Evolutionary conservation across 2,888 invertebrate species (phyloP), one percentile per base, ranked within the genome.

Genomic region (Pseudococcus jackbeardsleyi): DNA sequence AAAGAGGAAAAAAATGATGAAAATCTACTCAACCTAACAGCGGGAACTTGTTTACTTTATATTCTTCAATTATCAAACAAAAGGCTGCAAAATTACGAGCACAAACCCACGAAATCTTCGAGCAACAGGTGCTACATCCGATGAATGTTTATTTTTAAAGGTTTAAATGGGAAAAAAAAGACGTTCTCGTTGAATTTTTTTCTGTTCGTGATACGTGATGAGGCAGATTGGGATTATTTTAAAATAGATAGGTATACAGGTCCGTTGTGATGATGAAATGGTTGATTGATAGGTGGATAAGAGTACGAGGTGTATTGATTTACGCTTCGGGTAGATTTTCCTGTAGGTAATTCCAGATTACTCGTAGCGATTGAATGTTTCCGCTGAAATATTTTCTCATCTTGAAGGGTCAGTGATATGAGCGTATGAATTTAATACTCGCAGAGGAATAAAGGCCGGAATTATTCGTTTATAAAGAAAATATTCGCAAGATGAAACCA

Each of bases 71-170:
- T 72, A 72, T 33, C 33, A 33, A 72, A 72, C 72, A 72, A 72
- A 72, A 72, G 33, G 72, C 72, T 33, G 72, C 72, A 33, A 72
- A 72, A 33, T 72, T 72, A 72, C 33, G 33, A 39, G 33, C 72
- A 17, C 0, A 33, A 72, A 64, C 64, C 22, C 22, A 22, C 64
- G 64, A 33, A 72, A 72, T 72, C 33, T 72, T 72, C 26, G 15
- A 72, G 72, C 72, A 72, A 72, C 72, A 72, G 72, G 72, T 72
- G 72, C 72, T 33, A 33, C 72, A 33, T 72, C 33, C 33, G 33
- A 72, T 7, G 33, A 33, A 33, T 33, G 33, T 33, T 33, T 72
- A 42, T 72, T 72, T 72, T 64, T 64, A 26, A 68, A 26, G 72
- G 72, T 72, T 72, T 39, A 17, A 72, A 64, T 64, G 12, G 22